Conservation (phyloP, 2,113 vertebrate species). For the Coptodon rendalli region DNA sequence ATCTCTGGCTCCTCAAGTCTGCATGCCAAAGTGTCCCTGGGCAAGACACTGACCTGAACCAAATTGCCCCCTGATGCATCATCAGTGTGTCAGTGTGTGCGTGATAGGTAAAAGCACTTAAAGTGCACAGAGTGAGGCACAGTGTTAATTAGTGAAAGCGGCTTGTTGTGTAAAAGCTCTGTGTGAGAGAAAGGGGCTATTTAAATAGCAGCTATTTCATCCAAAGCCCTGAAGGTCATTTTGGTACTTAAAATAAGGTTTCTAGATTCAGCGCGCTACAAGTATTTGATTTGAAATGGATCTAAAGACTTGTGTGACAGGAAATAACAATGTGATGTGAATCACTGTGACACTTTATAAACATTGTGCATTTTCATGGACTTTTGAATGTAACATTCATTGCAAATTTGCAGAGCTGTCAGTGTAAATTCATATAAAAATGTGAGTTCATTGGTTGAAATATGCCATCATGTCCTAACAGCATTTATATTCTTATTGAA, state of each 20-base stretch:
- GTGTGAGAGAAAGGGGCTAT: neutral
- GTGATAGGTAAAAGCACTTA: neutral
- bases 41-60: neutral
- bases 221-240: neutral
- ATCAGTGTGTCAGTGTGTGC: neutral
- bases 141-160: neutral
- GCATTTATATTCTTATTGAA: neutral
- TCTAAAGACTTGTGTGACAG: neutral
- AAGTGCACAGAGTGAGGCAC: neutral
- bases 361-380: neutral
- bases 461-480: neutral
- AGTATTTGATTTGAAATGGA: neutral
- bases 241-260: neutral
- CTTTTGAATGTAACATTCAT: neutral
- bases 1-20: neutral
- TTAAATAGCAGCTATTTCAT: neutral
- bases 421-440: neutral
- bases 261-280: neutral
- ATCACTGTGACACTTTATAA: neutral
- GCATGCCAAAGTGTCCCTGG: neutral
- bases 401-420: neutral
- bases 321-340: neutral
- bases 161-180: neutral
- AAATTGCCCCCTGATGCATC: neutral
- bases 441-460: neutral